Conservation (phyloP, 2,888 invertebrate species). For the Neoascia interrupta region DNA sequence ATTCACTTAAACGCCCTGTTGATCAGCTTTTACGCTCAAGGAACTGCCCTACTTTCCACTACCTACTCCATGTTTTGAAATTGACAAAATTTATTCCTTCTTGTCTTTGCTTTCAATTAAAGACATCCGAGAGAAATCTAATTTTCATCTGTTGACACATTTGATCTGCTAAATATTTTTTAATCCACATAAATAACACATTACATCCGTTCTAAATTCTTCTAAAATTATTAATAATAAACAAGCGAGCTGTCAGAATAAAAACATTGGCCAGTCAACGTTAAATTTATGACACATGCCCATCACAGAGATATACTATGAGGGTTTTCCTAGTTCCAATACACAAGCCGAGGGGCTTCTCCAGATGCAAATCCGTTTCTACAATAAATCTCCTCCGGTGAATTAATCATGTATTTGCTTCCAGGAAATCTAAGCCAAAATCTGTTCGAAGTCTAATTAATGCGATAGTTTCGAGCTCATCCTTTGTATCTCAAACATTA, state of each 20-base stretch:
- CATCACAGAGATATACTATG: neutral
- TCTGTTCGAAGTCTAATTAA: conserved; percentile 16
- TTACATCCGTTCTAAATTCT: conserved; percentile 13
- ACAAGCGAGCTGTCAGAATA: conserved; percentile 19
- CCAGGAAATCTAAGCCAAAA: conserved; percentile 36
- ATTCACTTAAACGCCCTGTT: neutral
- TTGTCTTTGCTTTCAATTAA: neutral
- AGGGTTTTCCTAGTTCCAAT: neutral
- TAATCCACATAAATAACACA: conserved; percentile 40
- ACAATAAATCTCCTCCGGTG: conserved; percentile 35
- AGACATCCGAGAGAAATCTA: conserved; percentile 1
- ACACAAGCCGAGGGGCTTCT: conserved; percentile 1
- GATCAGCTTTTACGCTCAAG: neutral
- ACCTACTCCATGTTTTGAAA: neutral
- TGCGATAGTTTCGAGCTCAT: no score
- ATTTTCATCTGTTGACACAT: conserved; percentile 14
- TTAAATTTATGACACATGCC: conserved; percentile 29
- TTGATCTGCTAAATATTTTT: conserved; percentile 37
- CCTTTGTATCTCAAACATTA: conserved; percentile 10
- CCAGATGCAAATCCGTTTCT: neutral
- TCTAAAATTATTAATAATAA: conserved; percentile 25
- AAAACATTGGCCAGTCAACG: conserved; percentile 30
- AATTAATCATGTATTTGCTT: conserved; percentile 51
- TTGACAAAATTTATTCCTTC: conserved; percentile 3
- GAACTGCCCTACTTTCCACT: neutral